Conservation (phyloP, 2,888 invertebrate species). For the Lutraria lutraria region DNA sequence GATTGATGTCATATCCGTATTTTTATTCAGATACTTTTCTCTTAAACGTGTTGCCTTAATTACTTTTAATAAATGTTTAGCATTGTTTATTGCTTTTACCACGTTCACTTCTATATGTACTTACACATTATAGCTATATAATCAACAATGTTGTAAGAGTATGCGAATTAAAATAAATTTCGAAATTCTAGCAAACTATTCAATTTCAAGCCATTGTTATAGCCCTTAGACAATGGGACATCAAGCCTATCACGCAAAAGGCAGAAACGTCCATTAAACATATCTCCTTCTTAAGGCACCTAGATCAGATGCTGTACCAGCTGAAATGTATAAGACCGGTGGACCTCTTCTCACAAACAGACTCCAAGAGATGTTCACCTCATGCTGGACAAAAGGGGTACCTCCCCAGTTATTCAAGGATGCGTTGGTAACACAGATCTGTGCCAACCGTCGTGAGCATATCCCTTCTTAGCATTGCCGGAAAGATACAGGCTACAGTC, state of each 20-base stretch:
- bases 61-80: no score
- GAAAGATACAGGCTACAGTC: background rate
- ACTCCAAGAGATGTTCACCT: background rate
- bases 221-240: no score
- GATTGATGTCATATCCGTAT: no score
- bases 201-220: no score
- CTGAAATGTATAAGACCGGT: conserved; percentile 51
- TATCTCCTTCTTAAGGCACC: conserved; percentile 23
- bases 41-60: no score
- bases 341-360: conserved; percentile 19
- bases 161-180: no score
- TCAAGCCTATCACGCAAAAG: background rate
- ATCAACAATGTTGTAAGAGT: no score
- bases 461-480: background rate
- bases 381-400: background rate
- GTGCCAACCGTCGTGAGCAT: conserved; percentile 41
- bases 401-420: conserved; percentile 65
- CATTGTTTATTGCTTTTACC: no score
- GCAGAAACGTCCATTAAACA: background rate
- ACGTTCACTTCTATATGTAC: no score
- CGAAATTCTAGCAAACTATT: no score
- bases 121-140: no score
- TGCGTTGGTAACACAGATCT: conserved; percentile 42
- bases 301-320: conserved; percentile 55
- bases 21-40: no score